A percentile compares a stretch with the other conserved stretches of the same genome.
Evolutionary conservation across 2,797 vertebrate genomes (phyloP).

Genomic region (Enteromius paludinosus): DNA sequence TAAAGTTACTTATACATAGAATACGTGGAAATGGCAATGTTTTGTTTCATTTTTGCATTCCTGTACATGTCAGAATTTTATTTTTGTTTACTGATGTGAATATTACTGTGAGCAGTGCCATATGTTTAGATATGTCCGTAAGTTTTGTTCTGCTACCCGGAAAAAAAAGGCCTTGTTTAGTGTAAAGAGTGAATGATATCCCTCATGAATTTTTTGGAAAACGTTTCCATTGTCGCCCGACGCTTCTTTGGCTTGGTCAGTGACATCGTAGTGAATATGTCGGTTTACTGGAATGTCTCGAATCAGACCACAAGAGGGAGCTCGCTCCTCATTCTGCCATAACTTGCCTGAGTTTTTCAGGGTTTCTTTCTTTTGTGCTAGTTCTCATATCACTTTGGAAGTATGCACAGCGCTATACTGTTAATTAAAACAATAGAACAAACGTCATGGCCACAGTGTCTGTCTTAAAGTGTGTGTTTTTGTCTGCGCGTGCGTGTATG

Average conservation of each 20-base stretch:
- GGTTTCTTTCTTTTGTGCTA: slow-evolving; percentile 66
- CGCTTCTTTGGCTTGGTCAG: slow-evolving; percentile 22
- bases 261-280: slow-evolving; percentile 4
- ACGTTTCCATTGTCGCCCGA: background rate
- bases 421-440: slow-evolving; percentile 76
- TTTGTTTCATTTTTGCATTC: slow-evolving; percentile 79
- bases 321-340: slow-evolving; percentile 52
- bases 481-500: too few species aligned
- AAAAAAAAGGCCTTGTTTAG: slow-evolving; percentile 61
- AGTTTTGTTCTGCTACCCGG: slow-evolving; percentile 70
- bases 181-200: slow-evolving; percentile 61
- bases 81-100: slow-evolving; percentile 77
- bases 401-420: slow-evolving; percentile 76
- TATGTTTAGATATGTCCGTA: slow-evolving; percentile 66
- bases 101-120: slow-evolving; percentile 83
- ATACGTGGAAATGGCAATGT: slow-evolving; percentile 62
- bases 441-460: background rate
- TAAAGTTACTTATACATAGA: slow-evolving; percentile 70
- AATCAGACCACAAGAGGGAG: slow-evolving; percentile 58
- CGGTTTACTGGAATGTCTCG: slow-evolving; percentile 24
- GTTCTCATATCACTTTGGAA: slow-evolving; percentile 77
- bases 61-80: slow-evolving; percentile 71
- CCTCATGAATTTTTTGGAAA: background rate
- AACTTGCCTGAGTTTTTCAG: slow-evolving; percentile 65
- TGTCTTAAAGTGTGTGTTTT: background rate